Percentiles rank a stretch among this genome's conserved stretches.
Evolutionary conservation across 1,140 invertebrate genomes (phyloP).

Genomic region (Caenorhabditis inopinata): DNA sequence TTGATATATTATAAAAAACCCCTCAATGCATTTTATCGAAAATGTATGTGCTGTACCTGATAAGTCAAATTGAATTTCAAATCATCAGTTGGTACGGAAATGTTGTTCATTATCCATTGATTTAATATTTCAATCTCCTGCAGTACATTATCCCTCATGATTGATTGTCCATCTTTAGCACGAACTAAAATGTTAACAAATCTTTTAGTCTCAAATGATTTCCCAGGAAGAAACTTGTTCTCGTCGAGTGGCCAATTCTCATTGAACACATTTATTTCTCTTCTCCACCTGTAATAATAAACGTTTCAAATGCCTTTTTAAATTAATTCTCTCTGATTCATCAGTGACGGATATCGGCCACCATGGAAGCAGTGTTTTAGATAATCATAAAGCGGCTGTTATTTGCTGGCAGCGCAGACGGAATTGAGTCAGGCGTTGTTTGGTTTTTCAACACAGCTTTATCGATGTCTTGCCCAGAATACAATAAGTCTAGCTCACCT

Average conservation of each 20-base stretch:
- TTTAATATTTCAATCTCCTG: conserved; percentile 64
- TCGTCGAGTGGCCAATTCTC: conserved; percentile 64
- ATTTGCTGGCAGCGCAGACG: too few relatives aligned
- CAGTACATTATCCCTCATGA: conserved; percentile 59
- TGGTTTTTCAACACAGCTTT: neutral
- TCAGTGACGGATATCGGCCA: too few relatives aligned
- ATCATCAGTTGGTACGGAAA: conserved; percentile 61
- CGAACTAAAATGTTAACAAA: conserved; percentile 63
- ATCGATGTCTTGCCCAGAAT: too few relatives aligned
- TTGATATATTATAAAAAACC: too few relatives aligned
- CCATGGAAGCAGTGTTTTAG: too few relatives aligned
- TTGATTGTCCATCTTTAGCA: conserved; percentile 54
- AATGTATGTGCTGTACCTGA: conserved; percentile 41
- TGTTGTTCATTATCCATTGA: conserved; percentile 61
- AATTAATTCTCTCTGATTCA: too few relatives aligned
- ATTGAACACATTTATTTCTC: conserved; percentile 59
- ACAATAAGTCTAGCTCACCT: conserved; percentile 52
- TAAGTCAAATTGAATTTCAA: conserved; percentile 61
- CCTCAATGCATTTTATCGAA: neutral
- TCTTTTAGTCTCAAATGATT: conserved; percentile 65
- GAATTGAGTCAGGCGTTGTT: too few relatives aligned
- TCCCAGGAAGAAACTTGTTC: conserved; percentile 66
- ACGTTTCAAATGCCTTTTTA: neutral
- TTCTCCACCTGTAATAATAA: conserved; percentile 60
- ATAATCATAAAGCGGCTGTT: too few relatives aligned